Evolutionary conservation across 2,888 invertebrate genomes (phyloP).

Genomic region (Copidosoma aretas): DNA sequence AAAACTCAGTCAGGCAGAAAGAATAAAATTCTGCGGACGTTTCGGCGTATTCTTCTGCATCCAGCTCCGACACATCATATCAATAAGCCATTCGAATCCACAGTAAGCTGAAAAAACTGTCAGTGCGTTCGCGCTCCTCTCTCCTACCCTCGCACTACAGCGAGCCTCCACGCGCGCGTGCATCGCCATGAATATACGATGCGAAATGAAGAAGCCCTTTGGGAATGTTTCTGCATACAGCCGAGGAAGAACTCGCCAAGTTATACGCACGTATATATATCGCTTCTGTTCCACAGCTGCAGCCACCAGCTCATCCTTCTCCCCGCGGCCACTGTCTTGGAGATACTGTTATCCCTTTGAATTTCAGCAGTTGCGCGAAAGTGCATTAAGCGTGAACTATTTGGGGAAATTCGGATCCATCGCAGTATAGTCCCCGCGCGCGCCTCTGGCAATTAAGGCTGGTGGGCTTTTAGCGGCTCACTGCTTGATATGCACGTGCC

Average conservation of each 20-base stretch:
- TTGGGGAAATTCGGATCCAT: background rate
- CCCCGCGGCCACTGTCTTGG: constrained; percentile 17
- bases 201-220: constrained; percentile 41
- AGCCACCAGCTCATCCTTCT: background rate
- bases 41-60: too few species aligned
- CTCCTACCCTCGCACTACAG: constrained; percentile 14
- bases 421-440: constrained; percentile 7
- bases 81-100: constrained; percentile 11
- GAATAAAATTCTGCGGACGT: too few species aligned
- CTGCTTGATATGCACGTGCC: too few species aligned
- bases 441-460: background rate
- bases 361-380: constrained; percentile 1
- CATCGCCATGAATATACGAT: constrained; percentile 44
- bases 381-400: too few species aligned
- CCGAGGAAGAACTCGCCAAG: constrained; percentile 21
- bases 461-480: too few species aligned
- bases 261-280: too few species aligned
- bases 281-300: constrained; percentile 25
- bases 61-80: background rate
- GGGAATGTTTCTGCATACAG: constrained; percentile 43
- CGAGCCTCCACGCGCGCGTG: constrained; percentile 18
- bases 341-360: constrained; percentile 12
- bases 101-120: constrained; percentile 10
- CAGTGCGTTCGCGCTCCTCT: background rate
- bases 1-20: too few species aligned